phyloP scores from a whole-genome alignment of 2,113 vertebrate species.

The Pollimyrus isidori region DNA sequence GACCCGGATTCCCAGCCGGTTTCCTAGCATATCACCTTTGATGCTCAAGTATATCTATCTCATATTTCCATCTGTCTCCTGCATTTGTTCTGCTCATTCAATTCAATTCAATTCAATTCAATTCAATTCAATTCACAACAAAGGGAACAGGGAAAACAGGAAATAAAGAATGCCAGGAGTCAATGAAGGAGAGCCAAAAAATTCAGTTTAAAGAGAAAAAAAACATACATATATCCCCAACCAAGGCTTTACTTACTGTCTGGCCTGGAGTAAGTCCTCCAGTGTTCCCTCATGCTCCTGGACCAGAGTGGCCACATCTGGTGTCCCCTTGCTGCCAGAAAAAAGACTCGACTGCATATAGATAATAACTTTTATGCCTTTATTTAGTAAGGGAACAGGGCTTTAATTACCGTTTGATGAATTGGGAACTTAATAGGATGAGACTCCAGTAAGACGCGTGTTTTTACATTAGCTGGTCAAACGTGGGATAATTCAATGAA shows the following conservation, averaged over 20 bases:
- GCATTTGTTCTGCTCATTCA: neutral
- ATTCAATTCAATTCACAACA: neutral
- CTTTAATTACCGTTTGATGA: conserved; percentile 28
- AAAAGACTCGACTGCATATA: neutral
- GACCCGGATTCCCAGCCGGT: neutral
- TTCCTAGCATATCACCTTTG: neutral
- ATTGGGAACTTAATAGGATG: conserved; percentile 22
- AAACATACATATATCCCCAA: neutral
- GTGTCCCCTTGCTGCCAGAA: neutral
- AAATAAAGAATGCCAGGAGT: neutral
- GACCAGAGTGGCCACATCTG: neutral
- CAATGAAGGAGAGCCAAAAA: neutral
- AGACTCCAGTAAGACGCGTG: conserved; percentile 17
- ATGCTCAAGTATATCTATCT: neutral
- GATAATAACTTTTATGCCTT: neutral
- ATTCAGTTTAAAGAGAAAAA: neutral
- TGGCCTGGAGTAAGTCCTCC: neutral
- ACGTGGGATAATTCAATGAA: conserved; percentile 22
- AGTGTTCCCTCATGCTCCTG: neutral
- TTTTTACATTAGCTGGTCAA: conserved; percentile 20
- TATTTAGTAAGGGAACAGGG: conserved; percentile 12
- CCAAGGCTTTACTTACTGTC: neutral
- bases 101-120: neutral
- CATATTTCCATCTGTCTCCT: neutral
- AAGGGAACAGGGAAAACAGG: neutral